Conservation (phyloP, 2,797 vertebrate species). For the Spea hammondii region DNA sequence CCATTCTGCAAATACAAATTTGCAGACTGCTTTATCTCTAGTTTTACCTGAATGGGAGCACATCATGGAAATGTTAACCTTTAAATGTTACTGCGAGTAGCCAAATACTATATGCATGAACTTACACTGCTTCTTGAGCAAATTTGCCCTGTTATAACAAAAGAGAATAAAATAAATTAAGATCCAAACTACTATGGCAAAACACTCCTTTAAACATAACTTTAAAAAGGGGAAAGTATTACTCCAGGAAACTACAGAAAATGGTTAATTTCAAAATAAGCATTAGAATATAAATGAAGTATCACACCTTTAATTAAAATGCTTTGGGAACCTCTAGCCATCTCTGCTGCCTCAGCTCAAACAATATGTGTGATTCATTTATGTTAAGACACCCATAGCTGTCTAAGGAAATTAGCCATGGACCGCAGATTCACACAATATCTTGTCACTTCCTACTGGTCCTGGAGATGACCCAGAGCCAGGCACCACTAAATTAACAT, state of each 20-base stretch:
- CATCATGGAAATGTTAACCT: too few species aligned
- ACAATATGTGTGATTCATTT: constrained; percentile 64
- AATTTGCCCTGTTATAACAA: too few species aligned
- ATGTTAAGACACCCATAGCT: constrained; percentile 61
- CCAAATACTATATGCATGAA: too few species aligned
- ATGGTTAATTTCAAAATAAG: constrained; percentile 31
- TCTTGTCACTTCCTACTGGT: constrained; percentile 61
- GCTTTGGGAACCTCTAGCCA: constrained; percentile 26
- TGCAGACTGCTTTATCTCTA: too few species aligned
- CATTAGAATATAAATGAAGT: constrained; percentile 29
- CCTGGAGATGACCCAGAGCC: constrained; percentile 60
- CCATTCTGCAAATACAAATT: too few species aligned
- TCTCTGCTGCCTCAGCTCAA: constrained; percentile 26
- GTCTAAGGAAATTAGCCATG: constrained; percentile 58
- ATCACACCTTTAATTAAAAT: constrained; percentile 49
- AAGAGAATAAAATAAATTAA: too few species aligned
- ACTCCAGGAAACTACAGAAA: constrained; percentile 7
- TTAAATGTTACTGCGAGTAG: too few species aligned
- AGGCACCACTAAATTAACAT: constrained; percentile 43
- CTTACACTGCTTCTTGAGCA: too few species aligned
- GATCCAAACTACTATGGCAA: too few species aligned
- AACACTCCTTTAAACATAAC: too few species aligned
- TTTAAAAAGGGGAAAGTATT: too few species aligned
- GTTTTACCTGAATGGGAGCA: too few species aligned
- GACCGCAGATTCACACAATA: constrained; percentile 61